phyloP scores from a whole-genome alignment of 2,113 vertebrate species.

The Paracanthobrama guichenoti region DNA sequence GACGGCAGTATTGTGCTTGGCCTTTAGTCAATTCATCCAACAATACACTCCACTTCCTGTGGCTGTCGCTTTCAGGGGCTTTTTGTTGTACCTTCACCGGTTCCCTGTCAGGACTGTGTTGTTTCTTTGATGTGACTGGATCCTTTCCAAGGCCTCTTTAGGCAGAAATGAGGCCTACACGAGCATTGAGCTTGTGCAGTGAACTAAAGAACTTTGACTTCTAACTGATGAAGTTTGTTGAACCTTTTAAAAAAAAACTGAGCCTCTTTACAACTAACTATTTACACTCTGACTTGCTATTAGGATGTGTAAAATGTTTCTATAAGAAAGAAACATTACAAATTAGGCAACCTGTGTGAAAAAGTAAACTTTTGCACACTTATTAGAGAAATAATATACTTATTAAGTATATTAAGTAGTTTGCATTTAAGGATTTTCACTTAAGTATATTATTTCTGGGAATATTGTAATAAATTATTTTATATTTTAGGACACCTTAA shows the following conservation, averaged over 20 bases:
- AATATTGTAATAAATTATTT: too few relatives aligned
- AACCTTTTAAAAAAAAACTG: neutral
- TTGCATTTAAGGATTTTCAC: too few relatives aligned
- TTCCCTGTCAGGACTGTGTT: conserved; percentile 6
- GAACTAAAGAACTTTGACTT: conserved; percentile 26
- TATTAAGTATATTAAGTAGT: neutral
- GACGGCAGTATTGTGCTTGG: conserved; percentile 48
- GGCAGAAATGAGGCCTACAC: conserved; percentile 5
- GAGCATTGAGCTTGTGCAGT: neutral
- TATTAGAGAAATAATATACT: neutral
- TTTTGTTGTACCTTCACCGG: conserved; percentile 31
- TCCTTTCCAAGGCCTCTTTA: conserved; percentile 22
- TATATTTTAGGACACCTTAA: too few relatives aligned
- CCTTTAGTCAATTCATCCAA: conserved; percentile 46
- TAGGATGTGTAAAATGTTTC: neutral
- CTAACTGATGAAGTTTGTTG: neutral
- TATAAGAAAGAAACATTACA: neutral
- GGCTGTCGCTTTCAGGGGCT: neutral
- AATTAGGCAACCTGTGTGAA: neutral
- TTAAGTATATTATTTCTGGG: too few relatives aligned
- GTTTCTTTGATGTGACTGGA: conserved; percentile 30
- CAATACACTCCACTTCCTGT: conserved; percentile 51
- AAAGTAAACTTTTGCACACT: neutral
- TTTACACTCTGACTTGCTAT: neutral
- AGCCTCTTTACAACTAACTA: neutral